Evolutionary conservation across 2,113 vertebrate genomes (phyloP).

Genomic region (Falcunculus frontatus): DNA sequence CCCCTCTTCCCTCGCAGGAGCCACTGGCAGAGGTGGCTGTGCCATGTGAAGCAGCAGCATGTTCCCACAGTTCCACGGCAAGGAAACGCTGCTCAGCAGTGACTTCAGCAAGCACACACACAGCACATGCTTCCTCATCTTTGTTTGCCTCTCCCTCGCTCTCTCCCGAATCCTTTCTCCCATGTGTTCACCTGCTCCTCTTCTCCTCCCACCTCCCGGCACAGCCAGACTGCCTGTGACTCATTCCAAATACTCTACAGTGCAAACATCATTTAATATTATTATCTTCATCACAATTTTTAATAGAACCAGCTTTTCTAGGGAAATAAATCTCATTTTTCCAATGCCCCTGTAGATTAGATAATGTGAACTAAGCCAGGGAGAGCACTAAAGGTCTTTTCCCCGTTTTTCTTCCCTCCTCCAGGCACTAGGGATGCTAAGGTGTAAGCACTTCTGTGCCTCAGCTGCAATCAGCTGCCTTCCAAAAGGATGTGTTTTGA

Average conservation of each 20-base stretch:
- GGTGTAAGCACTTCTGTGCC: slow-evolving; percentile 26
- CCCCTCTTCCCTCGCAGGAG: background rate
- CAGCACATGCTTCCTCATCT: background rate
- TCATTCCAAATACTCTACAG: background rate
- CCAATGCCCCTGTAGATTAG: background rate
- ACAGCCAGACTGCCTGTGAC: background rate
- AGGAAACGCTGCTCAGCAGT: background rate
- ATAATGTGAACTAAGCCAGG: background rate
- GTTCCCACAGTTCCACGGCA: background rate
- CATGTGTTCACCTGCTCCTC: slow-evolving; percentile 12
- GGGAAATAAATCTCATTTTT: background rate
- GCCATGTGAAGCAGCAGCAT: background rate
- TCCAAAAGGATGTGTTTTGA: slow-evolving; percentile 50
- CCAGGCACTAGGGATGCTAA: background rate
- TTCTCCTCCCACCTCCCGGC: background rate
- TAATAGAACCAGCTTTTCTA: background rate
- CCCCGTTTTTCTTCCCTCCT: background rate
- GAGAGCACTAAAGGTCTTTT: background rate
- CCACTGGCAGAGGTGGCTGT: background rate
- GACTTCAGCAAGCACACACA: background rate
- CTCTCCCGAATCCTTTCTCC: background rate
- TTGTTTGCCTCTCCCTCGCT: background rate
- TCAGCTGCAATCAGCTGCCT: slow-evolving; percentile 44
- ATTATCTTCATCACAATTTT: background rate
- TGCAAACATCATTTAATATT: background rate